Base-by-base conservation (phyloP, 2,113 vertebrate genomes). In the Erythrocercus mccallii region DNA sequence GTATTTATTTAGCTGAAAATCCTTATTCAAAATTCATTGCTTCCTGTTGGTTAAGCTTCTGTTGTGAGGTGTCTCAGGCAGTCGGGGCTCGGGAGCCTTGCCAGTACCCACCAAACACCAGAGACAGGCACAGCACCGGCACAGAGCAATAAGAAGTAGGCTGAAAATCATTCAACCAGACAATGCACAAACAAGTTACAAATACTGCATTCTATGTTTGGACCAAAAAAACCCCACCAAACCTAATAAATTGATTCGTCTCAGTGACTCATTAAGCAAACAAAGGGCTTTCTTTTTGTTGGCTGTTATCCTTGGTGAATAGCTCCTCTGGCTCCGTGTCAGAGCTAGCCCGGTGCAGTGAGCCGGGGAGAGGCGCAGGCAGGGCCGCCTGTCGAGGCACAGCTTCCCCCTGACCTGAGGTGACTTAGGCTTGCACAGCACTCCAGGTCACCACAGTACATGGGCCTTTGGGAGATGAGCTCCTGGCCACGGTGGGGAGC, bases 231-330 rank as follows among this genome's bases (percentile, higher is more conserved):
- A 56, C 11, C 40, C 40, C 40, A 31, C 3, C 6, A 11, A 19
- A 19, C 2, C 11, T 30, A 62, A 60, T 3, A 56, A 78, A 64
- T 86, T 5, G 35, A 76, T 95, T 87, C 0, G 2, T 80, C 70
- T 95, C 62, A 28, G 87, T 88, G 93, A 88, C 38, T 96, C 93
- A 94, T 82, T 73, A 83, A 50, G 79, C 58, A 91, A 85, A 95
- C 81, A 95, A 95, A 95, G 37, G 30, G 57, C 87, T 91, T 24
- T 61, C 44, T 73, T 85, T 92, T 54, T 23, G 3, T 1, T 60
- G 45, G 45, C 35, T 40, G 54, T 81, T 94, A 5, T 17, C 74
- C 68, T 42, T 40, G 58, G 76, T 69, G 91, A 77, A 44, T 7
- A 25, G 81, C 62, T 81, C 31, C 1, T 13, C 37, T 10, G 3